Percentiles rank a stretch among this genome's conserved stretches.
phyloP scores from a whole-genome alignment of 2,888 invertebrate species.

The Proisotoma minuta region DNA sequence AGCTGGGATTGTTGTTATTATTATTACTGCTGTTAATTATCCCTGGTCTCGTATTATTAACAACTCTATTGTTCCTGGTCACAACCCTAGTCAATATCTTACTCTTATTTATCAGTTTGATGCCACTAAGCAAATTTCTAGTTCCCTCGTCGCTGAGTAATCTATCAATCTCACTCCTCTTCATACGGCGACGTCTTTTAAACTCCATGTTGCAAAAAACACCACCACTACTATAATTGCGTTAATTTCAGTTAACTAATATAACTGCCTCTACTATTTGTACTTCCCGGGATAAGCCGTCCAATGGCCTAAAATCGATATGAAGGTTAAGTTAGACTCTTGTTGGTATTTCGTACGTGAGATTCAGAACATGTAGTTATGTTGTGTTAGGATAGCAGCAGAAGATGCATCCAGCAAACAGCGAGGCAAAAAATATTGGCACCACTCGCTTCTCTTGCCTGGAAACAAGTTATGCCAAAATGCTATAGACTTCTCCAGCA shows the following conservation, averaged over 20 bases:
- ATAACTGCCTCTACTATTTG: conserved; percentile 10
- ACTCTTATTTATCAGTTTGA: conserved; percentile 57
- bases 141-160: conserved; percentile 80
- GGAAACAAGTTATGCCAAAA: neutral
- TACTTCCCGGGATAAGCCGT: conserved; percentile 3
- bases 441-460: neutral
- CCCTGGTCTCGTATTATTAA: neutral
- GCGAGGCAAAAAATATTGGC: conserved; percentile 1
- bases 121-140: conserved; percentile 75
- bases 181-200: conserved; percentile 11
- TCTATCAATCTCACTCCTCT: conserved; percentile 64
- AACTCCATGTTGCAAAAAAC: neutral
- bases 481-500: conserved; percentile 5
- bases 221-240: neutral
- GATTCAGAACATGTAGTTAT: too few species aligned
- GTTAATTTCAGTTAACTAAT: neutral
- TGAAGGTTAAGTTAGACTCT: neutral
- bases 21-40: neutral
- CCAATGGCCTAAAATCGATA: conserved; percentile 1
- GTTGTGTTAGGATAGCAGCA: neutral
- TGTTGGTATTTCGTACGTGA: too few species aligned
- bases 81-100: conserved; percentile 37
- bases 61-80: neutral
- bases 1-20: neutral
- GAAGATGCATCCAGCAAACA: neutral